Evolutionary conservation across 2,888 invertebrate genomes (phyloP).

Genomic region (Synanthedon andrenaeformis): DNA sequence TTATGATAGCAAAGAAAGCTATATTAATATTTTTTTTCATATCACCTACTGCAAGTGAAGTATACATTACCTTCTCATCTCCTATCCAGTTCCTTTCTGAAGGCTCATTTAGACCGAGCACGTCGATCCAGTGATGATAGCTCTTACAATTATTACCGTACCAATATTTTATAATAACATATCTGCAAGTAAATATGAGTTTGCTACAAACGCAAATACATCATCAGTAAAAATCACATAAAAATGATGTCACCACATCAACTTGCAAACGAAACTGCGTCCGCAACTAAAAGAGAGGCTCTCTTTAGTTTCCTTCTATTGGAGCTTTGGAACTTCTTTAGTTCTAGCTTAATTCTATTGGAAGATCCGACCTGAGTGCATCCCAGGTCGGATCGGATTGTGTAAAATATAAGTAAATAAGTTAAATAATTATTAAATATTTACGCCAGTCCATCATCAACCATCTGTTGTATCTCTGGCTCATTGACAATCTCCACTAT

Average conservation of each 20-base stretch:
- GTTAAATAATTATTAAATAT: conserved; percentile 18
- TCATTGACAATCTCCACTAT: conserved; percentile 77
- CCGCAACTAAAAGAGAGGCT: no score
- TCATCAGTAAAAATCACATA: not conserved
- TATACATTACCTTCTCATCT: conserved; percentile 57
- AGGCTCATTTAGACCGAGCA: conserved; percentile 76
- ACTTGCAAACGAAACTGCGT: no score
- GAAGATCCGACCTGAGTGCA: no score
- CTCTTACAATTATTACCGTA: conserved; percentile 79
- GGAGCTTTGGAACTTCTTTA: no score
- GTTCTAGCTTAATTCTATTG: no score
- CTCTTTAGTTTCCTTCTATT: no score
- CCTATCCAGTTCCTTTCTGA: conserved; percentile 81
- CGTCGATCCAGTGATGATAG: conserved; percentile 78
- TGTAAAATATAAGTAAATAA: no score
- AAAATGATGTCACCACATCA: no score
- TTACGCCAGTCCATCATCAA: conserved; percentile 85
- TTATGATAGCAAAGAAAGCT: no score
- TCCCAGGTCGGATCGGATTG: no score
- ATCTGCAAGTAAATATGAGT: conserved; percentile 49
- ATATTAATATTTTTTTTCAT: no score
- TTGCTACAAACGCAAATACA: not conserved
- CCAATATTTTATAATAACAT: conserved; percentile 83
- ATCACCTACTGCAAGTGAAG: no score
- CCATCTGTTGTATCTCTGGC: conserved; percentile 79